phyloP scores from a whole-genome alignment of 2,113 vertebrate genomes.

The Epinephelus lanceolatus region DNA sequence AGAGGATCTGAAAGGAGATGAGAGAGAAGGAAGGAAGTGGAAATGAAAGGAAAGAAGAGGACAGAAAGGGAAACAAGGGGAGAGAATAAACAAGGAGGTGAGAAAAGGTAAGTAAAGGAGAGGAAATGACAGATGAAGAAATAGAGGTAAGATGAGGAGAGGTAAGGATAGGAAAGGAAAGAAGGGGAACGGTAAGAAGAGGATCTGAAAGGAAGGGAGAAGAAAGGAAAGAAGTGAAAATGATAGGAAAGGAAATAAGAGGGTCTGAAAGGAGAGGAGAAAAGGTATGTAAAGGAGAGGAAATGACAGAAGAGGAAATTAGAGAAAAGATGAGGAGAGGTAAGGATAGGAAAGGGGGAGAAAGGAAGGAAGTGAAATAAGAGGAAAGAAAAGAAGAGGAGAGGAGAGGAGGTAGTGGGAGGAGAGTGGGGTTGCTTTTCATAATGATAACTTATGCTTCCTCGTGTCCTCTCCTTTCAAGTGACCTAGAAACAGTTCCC shows the following conservation, averaged over 20 bases:
- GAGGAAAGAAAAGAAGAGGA: background rate
- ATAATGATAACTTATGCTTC: no score
- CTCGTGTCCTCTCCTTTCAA: no score
- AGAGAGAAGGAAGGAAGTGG: background rate
- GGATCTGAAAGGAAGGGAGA: background rate
- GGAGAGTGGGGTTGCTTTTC: background rate
- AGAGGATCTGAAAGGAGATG: background rate
- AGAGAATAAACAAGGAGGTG: no score
- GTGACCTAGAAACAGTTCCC: no score
- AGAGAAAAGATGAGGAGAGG: background rate
- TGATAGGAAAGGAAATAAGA: no score
- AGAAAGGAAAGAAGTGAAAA: background rate
- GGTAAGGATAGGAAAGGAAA: background rate
- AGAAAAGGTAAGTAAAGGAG: background rate
- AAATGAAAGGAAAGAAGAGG: background rate
- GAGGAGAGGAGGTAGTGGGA: background rate
- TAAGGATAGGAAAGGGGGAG: no score
- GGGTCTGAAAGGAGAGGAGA: no score
- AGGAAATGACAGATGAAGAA: background rate
- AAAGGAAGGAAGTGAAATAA: background rate
- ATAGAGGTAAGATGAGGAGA: background rate
- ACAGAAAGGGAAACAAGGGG: background rate
- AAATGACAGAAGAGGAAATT: no score
- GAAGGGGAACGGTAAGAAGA: background rate
- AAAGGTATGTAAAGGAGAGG: no score